Percentiles rank a stretch among this genome's conserved stretches.
phyloP scores from a whole-genome alignment of 2,113 vertebrate species.

The Microcebus tavaratra region DNA sequence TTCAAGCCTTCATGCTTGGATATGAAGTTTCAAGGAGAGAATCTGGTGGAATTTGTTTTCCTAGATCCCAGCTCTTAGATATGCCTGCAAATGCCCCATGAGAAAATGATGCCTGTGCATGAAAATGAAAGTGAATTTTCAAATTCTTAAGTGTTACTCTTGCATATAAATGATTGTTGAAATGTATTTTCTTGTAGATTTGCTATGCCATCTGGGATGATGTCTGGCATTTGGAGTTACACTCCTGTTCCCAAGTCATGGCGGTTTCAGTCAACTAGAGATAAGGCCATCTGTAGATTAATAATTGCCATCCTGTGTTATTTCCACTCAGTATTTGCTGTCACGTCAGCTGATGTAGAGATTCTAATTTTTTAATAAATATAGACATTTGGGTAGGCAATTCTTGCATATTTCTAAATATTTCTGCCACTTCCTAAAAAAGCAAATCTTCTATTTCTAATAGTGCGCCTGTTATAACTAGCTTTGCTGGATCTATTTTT shows the following conservation, averaged over 20 bases:
- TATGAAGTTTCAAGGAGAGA: conserved; percentile 69
- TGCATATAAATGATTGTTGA: conserved; percentile 81
- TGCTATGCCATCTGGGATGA: conserved; percentile 80
- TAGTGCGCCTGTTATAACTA: background rate
- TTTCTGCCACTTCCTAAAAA: conserved; percentile 20
- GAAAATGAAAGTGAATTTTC: conserved; percentile 73
- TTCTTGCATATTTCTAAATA: conserved; percentile 50
- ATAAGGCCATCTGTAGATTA: conserved; percentile 84
- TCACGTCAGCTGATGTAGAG: conserved; percentile 67
- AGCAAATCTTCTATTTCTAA: conserved; percentile 37
- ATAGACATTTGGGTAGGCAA: conserved; percentile 13
- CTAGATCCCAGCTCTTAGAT: conserved; percentile 71
- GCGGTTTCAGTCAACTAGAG: conserved; percentile 80
- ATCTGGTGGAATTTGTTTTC: conserved; percentile 72
- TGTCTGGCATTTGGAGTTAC: conserved; percentile 79
- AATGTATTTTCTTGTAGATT: conserved; percentile 79
- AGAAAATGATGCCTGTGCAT: conserved; percentile 41
- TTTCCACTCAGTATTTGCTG: conserved; percentile 72
- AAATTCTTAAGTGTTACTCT: conserved; percentile 78
- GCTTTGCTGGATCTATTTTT: background rate
- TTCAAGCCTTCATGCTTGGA: conserved; percentile 40
- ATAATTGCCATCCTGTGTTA: conserved; percentile 80
- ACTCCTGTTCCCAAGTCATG: conserved; percentile 80
- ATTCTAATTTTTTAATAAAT: conserved; percentile 64
- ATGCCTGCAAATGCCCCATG: conserved; percentile 72